phyloP scores from a whole-genome alignment of 2,888 invertebrate genomes.

The Nomada ferruginata region DNA sequence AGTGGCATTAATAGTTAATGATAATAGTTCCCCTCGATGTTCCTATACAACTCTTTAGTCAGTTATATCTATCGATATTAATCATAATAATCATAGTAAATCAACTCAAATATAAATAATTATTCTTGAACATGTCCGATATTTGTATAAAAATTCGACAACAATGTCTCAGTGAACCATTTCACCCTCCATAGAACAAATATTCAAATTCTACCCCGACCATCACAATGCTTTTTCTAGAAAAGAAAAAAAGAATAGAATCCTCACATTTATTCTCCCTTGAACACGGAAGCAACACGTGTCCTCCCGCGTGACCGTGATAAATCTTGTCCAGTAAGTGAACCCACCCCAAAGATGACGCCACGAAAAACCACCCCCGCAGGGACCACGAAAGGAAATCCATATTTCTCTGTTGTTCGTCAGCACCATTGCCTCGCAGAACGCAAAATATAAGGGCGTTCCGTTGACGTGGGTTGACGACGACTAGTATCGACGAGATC shows the following conservation, averaged over 20 bases:
- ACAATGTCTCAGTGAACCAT: too few relatives aligned
- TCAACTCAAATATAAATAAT: too few relatives aligned
- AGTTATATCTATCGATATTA: too few relatives aligned
- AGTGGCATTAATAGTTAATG: too few relatives aligned
- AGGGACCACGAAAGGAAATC: not conserved
- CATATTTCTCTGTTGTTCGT: constrained; percentile 13
- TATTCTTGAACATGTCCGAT: too few relatives aligned
- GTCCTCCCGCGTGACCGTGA: too few relatives aligned
- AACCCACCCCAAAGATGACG: not conserved
- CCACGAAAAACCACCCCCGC: not conserved
- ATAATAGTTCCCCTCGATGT: too few relatives aligned
- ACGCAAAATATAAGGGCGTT: constrained; percentile 42
- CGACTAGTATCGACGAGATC: constrained; percentile 47
- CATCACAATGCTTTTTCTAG: not conserved
- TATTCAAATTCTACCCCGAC: not conserved
- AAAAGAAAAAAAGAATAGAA: not conserved
- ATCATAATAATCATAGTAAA: too few relatives aligned
- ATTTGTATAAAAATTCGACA: too few relatives aligned
- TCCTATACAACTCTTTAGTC: too few relatives aligned
- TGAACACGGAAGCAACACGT: not conserved
- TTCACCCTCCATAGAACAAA: not conserved
- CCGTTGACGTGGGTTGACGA: constrained; percentile 60
- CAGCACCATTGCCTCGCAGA: not conserved
- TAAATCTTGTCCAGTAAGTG: constrained; percentile 7
- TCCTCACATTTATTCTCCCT: not conserved